Evolutionary conservation across 2,888 invertebrate genomes (phyloP), one percentile per base, ranked within the genome.

Genomic region (Meiosimyza platycephala): DNA sequence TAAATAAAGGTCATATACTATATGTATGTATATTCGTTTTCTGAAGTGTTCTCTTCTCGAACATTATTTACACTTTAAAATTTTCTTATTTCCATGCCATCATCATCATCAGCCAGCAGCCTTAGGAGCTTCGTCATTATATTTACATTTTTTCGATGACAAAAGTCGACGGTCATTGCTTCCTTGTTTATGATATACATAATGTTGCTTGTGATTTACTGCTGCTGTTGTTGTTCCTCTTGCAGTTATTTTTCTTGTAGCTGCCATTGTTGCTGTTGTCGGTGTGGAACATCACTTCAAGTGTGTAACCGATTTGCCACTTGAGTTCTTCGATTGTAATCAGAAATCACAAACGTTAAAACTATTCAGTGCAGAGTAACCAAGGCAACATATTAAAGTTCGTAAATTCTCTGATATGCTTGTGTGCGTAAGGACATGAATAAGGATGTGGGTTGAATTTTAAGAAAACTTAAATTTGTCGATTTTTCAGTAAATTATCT

Each of bases 221-320:
- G 55, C 54, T 54, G 54, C 6, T 54, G 13, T 16, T 54, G 15
- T 54, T 54, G 54, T 54, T 54, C 16, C 16, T 54, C n/a, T 55
- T 55, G 22, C 55, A 22, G 2, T 16, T 55, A 11, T 55, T 55
- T 11, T 55, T n/a, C 18, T 9, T 55, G 54, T 9, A 22, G 55
- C 55, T 55, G 18, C 16, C 16, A 16, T 50, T n/a, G 48, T 16
- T 64, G 76, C 77, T 77, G 62, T 65, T 77, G 79, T 81, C 75
- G 80, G 80, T 81, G 80, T 77, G 76, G 52, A 51, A 76, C 80
- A 81, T 78, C 79, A 80, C 80, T 82, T 80, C 77, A 80, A 81
- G 81, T 84, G 83, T 82, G 82, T 81, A 83, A 85, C 81, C 82
- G 83, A 85, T 85, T 85, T 85, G 81, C 81, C 83, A 82, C 85